phyloP scores from a whole-genome alignment of 2,113 vertebrate species.

The Chaetorhynchus papuensis region DNA sequence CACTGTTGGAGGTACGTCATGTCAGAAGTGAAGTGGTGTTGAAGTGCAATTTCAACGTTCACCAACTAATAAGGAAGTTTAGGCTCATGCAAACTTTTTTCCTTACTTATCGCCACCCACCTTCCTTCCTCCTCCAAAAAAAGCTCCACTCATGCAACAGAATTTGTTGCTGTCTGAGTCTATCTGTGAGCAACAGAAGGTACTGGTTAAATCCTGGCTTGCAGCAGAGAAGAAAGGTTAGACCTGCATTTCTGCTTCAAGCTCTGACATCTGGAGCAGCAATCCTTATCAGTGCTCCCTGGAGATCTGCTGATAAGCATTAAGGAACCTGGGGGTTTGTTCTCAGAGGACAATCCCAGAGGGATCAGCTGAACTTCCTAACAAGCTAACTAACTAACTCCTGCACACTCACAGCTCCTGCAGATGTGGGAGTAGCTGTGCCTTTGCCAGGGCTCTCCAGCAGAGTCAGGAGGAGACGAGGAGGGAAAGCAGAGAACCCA shows the following conservation, averaged over 20 bases:
- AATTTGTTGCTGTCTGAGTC: not conserved
- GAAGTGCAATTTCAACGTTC: slow-evolving; percentile 16
- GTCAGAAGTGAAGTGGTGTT: not conserved
- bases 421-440: accelerated
- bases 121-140: slow-evolving; percentile 44
- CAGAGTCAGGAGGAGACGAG: not conserved
- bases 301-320: not conserved
- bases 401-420: not conserved
- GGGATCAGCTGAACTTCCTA: not conserved
- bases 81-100: slow-evolving; percentile 31
- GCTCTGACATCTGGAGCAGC: not conserved
- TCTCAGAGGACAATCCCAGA: not conserved
- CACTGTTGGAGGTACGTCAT: not conserved
- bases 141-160: not conserved
- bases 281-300: not conserved
- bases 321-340: not conserved
- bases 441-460: not conserved
- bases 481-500: not conserved
- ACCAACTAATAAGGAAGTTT: slow-evolving; percentile 28
- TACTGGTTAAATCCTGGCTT: not conserved
- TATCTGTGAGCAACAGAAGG: not conserved
- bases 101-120: slow-evolving; percentile 4
- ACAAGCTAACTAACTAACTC: not conserved
- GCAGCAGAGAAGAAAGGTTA: not conserved
- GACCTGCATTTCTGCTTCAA: not conserved